Percentiles rank a stretch among this genome's conserved stretches.
These are phyloP conservation scores for Panthera uncia DNA, from an alignment of 2,113 vertebrate genomes.

Conservation along the genomic window DNA sequence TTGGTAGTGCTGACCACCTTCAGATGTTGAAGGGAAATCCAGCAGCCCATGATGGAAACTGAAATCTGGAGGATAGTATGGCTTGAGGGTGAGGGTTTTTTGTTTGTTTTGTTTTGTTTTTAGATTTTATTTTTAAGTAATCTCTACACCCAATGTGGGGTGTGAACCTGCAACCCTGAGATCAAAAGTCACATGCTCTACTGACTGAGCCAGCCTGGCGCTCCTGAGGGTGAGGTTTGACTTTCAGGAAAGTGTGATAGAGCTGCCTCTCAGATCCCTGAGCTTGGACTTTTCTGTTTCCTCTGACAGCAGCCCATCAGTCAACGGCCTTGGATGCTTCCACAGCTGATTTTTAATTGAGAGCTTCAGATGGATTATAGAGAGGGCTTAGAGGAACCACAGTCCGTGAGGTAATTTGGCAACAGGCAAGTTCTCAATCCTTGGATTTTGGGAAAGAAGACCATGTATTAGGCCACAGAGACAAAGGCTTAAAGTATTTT, in stretches of 20 bases:
- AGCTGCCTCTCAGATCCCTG: neutral
- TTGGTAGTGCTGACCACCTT: neutral
- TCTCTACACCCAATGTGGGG: neutral
- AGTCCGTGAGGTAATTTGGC: neutral
- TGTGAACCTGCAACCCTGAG: neutral
- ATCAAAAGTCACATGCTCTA: neutral
- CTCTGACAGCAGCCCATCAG: neutral
- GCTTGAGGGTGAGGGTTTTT: constrained; percentile 9
- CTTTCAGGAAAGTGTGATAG: constrained; percentile 63
- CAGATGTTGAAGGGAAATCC: neutral
- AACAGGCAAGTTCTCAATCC: neutral
- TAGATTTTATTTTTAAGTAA: neutral
- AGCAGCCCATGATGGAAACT: neutral
- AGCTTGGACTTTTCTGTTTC: neutral
- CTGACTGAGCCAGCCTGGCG: neutral
- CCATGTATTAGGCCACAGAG: neutral
- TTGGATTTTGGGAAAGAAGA: constrained; percentile 27
- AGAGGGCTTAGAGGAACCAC: neutral
- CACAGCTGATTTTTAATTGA: neutral
- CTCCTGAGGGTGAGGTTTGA: constrained; percentile 38
- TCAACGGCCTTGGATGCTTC: neutral
- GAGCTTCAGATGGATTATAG: constrained; percentile 33
- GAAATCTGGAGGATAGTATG: neutral
- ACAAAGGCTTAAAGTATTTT: neutral
- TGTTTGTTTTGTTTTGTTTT: neutral